Conservation (phyloP, 1,140 invertebrate genomes). For the Achroia grisella region DNA sequence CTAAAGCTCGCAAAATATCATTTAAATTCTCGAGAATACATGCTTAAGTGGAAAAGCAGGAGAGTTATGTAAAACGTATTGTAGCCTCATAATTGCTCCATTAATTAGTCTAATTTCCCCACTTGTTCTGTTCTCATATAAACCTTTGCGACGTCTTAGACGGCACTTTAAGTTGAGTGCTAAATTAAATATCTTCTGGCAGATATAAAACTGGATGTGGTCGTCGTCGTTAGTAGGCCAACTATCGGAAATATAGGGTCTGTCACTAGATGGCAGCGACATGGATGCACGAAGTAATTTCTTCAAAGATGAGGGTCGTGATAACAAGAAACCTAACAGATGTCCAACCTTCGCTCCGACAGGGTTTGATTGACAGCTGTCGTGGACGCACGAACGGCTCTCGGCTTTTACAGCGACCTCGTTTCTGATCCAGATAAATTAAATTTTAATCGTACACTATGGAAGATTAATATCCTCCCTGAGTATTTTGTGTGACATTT, state of each 20-base stretch:
- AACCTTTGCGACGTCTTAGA: too few species aligned
- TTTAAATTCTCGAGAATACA: too few species aligned
- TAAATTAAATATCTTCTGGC: too few species aligned
- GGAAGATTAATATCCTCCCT: constrained; percentile 2
- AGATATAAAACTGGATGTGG: constrained; percentile 11
- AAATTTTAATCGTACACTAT: constrained; percentile 13
- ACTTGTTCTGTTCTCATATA: too few species aligned
- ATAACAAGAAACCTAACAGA: constrained; percentile 35
- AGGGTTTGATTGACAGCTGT: constrained; percentile 29
- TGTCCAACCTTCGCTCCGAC: constrained; percentile 26
- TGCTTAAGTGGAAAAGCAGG: too few species aligned
- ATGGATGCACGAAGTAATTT: constrained; percentile 35
- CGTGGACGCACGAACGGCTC: constrained; percentile 9
- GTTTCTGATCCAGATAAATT: constrained; percentile 11
- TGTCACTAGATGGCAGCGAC: constrained; percentile 28
- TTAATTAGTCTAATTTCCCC: too few species aligned
- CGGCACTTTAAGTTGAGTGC: too few species aligned
- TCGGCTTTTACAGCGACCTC: constrained; percentile 8
- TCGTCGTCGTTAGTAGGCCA: constrained; percentile 16
- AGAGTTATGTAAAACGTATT: too few species aligned
- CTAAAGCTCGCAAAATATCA: too few species aligned
- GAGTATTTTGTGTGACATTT: background rate
- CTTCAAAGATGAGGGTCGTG: constrained; percentile 36
- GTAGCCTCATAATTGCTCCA: too few species aligned
- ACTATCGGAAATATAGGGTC: constrained; percentile 19